These are phyloP conservation scores for Forbesichthys agassizii DNA, from an alignment of 2,113 vertebrate genomes.

Conservation along the genomic window DNA sequence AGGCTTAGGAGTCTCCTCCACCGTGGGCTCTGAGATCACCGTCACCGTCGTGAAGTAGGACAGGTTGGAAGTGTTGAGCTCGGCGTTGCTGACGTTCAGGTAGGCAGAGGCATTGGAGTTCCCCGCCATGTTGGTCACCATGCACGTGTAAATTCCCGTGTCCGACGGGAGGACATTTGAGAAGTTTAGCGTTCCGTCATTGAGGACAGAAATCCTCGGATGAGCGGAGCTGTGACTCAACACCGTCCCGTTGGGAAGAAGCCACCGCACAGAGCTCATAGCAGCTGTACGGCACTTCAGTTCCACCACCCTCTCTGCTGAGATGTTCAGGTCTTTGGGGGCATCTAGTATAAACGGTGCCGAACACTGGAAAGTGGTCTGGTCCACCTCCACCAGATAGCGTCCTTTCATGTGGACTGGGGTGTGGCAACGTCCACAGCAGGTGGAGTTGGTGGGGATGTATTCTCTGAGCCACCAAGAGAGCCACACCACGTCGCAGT, in stretches of 20 bases:
- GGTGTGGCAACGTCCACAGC: constrained; percentile 94
- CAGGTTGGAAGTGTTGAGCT: constrained; percentile 96
- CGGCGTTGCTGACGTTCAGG: constrained; percentile 93
- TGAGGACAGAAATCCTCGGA: constrained; percentile 89
- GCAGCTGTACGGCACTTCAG: constrained; percentile 92
- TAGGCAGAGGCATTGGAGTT: constrained; percentile 97
- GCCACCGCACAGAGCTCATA: constrained; percentile 94
- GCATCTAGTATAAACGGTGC: constrained; percentile 95
- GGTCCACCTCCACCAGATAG: constrained; percentile 95
- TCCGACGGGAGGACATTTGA: constrained; percentile 89
- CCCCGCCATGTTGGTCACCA: constrained; percentile 97
- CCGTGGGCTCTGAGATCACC: constrained; percentile 87
- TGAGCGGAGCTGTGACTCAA: constrained; percentile 93
- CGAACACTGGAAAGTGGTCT: constrained; percentile 91
- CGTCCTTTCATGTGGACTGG: constrained; percentile 89
- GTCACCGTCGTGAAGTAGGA: constrained; percentile 98
- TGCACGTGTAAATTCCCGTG: constrained; percentile 94
- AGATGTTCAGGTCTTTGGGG: constrained; percentile 93
- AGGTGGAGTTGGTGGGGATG: constrained; percentile 96
- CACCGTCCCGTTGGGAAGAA: constrained; percentile 92
- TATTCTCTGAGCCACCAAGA: constrained; percentile 96
- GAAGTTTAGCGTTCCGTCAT: constrained; percentile 95
- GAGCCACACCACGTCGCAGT: constrained; percentile 97
- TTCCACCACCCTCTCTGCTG: constrained; percentile 91
- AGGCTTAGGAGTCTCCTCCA: constrained; percentile 88